phyloP scores from a whole-genome alignment of 2,888 invertebrate species.

The Merodon equestris region DNA sequence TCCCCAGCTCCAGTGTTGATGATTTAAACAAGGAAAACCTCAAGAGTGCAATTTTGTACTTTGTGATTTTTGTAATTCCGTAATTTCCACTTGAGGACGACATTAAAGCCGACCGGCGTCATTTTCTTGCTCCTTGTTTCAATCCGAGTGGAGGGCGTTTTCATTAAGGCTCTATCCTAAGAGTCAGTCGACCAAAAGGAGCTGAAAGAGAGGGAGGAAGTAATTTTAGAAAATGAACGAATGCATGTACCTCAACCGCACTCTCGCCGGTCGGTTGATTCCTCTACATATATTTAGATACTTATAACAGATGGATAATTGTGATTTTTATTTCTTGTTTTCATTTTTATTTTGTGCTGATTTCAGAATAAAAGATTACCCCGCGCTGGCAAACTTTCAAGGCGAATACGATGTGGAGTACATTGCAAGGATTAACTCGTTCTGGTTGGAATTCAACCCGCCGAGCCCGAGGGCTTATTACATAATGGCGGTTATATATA shows the following conservation, averaged over 20 bases:
- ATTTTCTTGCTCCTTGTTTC: too few species aligned
- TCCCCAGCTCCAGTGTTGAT: neutral
- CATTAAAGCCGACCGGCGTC: too few species aligned
- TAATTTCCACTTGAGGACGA: neutral
- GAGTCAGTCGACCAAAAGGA: neutral
- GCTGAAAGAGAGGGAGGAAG: neutral
- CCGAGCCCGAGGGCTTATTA: conserved; percentile 82
- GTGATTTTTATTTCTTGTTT: neutral
- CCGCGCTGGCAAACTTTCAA: conserved; percentile 70
- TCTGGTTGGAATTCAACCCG: conserved; percentile 86
- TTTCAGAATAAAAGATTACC: conserved; percentile 54
- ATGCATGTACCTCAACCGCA: neutral
- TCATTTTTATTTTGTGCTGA: neutral
- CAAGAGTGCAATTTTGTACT: neutral
- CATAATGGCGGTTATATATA: conserved; percentile 82
- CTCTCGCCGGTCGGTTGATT: neutral
- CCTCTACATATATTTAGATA: neutral
- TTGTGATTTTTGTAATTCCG: neutral
- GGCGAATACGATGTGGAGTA: conserved; percentile 75
- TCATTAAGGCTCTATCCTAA: too few species aligned
- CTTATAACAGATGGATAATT: neutral
- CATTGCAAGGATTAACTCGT: conserved; percentile 81
- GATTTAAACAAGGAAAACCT: conserved; percentile 28
- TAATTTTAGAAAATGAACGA: neutral
- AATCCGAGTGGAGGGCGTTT: neutral